These are phyloP conservation scores for Pseudorasbora parva DNA, from an alignment of 2,113 vertebrate species.

Conservation along the genomic window DNA sequence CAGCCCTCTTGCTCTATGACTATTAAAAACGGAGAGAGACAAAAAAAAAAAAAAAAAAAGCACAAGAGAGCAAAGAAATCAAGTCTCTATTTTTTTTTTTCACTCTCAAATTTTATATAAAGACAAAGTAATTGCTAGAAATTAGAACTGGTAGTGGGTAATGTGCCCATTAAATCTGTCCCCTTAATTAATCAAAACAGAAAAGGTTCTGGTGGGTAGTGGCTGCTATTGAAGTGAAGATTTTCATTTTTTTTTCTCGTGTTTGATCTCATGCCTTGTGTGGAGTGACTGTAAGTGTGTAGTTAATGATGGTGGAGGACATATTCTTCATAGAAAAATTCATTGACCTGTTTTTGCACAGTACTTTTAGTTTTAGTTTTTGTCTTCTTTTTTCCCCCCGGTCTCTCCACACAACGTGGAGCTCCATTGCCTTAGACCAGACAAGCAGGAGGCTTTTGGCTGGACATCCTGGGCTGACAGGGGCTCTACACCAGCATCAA, in stretches of 20 bases:
- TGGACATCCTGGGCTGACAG: constrained; percentile 31
- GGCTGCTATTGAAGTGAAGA: constrained; percentile 54
- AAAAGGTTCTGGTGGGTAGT: constrained; percentile 38
- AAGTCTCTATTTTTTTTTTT: not conserved
- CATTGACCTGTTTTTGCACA: constrained; percentile 8
- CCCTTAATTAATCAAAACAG: constrained; percentile 22
- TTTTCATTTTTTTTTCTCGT: constrained; percentile 14
- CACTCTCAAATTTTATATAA: not conserved
- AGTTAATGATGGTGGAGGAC: constrained; percentile 20
- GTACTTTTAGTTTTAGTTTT: constrained; percentile 31
- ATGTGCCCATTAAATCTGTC: not conserved
- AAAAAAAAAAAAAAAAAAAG: constrained; percentile 9
- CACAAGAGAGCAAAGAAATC: constrained; percentile 36
- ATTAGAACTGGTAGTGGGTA: not conserved
- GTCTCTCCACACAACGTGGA: constrained; percentile 10
- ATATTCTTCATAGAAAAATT: constrained; percentile 10
- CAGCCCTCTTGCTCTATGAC: not conserved
- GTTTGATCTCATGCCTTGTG: constrained; percentile 40
- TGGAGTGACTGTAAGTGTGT: constrained; percentile 73
- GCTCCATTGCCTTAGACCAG: constrained; percentile 47
- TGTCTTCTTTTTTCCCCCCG: not conserved
- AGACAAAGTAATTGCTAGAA: not conserved
- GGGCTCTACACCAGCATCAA: constrained; percentile 54
- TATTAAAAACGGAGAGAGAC: not conserved
- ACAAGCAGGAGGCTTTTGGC: constrained; percentile 42